A percentile compares a stretch with the other conserved stretches of the same genome.
phyloP scores from a whole-genome alignment of 2,888 invertebrate species.

The Eupithecia centaureata region DNA sequence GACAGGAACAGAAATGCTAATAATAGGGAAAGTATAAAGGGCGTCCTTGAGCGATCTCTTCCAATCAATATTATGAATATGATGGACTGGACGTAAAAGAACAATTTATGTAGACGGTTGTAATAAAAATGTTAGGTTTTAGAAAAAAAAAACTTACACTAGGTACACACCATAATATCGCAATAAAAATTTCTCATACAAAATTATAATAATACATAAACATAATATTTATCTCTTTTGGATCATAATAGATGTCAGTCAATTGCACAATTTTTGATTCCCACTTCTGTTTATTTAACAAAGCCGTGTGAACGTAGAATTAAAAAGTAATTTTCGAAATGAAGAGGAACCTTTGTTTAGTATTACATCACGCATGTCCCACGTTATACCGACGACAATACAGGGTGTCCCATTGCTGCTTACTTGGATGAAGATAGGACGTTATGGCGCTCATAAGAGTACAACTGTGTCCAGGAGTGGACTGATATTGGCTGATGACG shows the following conservation, averaged over 20 bases:
- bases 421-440: neutral
- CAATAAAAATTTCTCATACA: neutral
- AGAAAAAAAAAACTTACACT: no score
- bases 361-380: conserved; percentile 15
- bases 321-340: conserved; percentile 7
- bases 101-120: no score
- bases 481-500: no score
- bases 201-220: neutral
- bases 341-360: conserved; percentile 20
- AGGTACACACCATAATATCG: no score
- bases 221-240: neutral
- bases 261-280: neutral
- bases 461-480: no score
- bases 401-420: neutral
- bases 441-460: no score
- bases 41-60: no score
- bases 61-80: no score
- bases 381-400: conserved; percentile 6
- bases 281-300: neutral
- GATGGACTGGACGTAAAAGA: no score
- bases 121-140: no score
- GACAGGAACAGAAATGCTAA: no score
- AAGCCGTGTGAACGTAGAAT: neutral
- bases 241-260: neutral
- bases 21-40: no score